Evolutionary conservation across 2,113 vertebrate species (phyloP).

Genomic region (Ascaphus truei): DNA sequence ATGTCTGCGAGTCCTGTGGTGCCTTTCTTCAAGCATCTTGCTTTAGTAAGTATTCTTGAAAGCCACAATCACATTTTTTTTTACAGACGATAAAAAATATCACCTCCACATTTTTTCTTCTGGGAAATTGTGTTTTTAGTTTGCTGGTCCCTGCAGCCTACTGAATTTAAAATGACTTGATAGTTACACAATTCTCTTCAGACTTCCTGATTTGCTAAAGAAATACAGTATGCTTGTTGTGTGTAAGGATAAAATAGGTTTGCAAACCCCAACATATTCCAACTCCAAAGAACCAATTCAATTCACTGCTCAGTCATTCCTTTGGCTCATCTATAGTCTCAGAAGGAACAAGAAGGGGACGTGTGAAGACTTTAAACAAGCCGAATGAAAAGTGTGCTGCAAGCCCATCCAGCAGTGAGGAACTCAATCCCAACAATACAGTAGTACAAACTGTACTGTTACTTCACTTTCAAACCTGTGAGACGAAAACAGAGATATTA

Average conservation of each 20-base stretch:
- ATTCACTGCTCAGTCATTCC: background rate
- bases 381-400: slow-evolving; percentile 16
- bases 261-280: background rate
- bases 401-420: slow-evolving; percentile 5
- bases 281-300: background rate
- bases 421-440: slow-evolving; percentile 18
- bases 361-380: slow-evolving; percentile 30
- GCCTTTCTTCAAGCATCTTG: too few relatives aligned
- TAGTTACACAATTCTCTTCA: background rate
- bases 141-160: background rate
- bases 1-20: too few relatives aligned
- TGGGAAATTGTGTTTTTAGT: background rate
- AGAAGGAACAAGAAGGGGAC: slow-evolving; percentile 16
- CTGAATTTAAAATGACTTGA: background rate
- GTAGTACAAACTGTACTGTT: background rate
- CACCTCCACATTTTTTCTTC: too few relatives aligned
- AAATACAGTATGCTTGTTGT: background rate
- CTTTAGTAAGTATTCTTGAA: too few relatives aligned
- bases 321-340: slow-evolving; percentile 22
- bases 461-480: background rate
- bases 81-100: too few relatives aligned
- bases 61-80: too few relatives aligned
- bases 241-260: background rate
- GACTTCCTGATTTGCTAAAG: background rate
- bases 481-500: background rate